These are phyloP conservation scores for Cryptotermes secundus DNA, from an alignment of 1,140 invertebrate genomes.

Conservation along the genomic window DNA sequence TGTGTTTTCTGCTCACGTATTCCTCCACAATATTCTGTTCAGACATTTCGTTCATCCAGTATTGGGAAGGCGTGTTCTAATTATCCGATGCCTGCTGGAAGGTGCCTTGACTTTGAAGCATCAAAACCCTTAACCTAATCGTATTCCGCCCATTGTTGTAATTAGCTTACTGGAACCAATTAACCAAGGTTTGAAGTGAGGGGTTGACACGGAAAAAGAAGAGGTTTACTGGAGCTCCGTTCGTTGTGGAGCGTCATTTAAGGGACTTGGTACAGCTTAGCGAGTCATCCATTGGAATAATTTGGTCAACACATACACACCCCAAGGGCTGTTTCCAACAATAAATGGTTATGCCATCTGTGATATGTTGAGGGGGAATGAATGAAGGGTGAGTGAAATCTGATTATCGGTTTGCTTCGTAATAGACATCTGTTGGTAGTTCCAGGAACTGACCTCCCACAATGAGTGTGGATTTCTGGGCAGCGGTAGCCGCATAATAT, in stretches of 20 bases:
- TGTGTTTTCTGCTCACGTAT: too few relatives aligned
- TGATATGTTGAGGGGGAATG: not conserved
- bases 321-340: not conserved
- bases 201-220: not conserved
- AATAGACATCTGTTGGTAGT: not conserved
- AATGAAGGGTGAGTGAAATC: not conserved
- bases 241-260: not conserved
- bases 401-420: slow-evolving; percentile 2
- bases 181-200: not conserved
- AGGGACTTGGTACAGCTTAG: not conserved
- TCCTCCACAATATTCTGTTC: too few relatives aligned
- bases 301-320: not conserved
- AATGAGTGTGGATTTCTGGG: not conserved
- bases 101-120: not conserved
- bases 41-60: too few relatives aligned
- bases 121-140: not conserved
- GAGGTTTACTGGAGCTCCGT: too few relatives aligned
- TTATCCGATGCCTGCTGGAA: not conserved
- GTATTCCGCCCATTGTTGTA: not conserved
- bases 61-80: not conserved
- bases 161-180: slow-evolving; percentile 1
- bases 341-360: slow-evolving; percentile 11
- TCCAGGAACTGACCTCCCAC: not conserved
- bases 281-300: slow-evolving; percentile 3
- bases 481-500: not conserved